phyloP scores from a whole-genome alignment of 2,888 invertebrate species.

The Gortyna flavago region DNA sequence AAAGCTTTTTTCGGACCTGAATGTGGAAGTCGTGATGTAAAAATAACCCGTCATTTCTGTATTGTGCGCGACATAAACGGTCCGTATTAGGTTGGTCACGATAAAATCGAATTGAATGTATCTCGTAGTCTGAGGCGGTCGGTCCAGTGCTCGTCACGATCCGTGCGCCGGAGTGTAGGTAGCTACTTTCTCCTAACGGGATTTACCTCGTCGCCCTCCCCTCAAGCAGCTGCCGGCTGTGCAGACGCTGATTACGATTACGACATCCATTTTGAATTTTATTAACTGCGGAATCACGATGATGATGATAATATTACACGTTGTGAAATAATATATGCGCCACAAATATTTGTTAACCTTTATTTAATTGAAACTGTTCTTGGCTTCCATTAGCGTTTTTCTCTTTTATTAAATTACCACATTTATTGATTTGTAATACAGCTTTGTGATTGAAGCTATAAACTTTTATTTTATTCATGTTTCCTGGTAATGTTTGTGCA shows the following conservation, averaged over 20 bases:
- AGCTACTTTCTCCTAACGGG: slow-evolving; percentile 90
- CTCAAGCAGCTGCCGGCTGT: slow-evolving; percentile 68
- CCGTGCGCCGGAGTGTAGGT: slow-evolving; percentile 83
- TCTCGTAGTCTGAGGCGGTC: slow-evolving; percentile 77
- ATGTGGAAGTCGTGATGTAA: slow-evolving; percentile 67
- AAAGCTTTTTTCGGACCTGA: slow-evolving; percentile 35
- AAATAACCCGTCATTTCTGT: slow-evolving; percentile 63
- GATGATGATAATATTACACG: slow-evolving; percentile 75
- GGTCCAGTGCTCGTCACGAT: slow-evolving; percentile 81
- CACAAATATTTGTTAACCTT: slow-evolving; percentile 69
- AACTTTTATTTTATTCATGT: slow-evolving; percentile 33
- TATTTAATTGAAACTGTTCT: slow-evolving; percentile 66
- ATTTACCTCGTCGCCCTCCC: slow-evolving; percentile 75
- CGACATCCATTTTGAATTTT: slow-evolving; percentile 84
- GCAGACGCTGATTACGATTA: slow-evolving; percentile 80
- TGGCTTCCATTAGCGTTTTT: slow-evolving; percentile 53
- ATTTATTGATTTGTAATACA: slow-evolving; percentile 35
- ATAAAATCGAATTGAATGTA: slow-evolving; percentile 82
- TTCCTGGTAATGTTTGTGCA: slow-evolving; percentile 1
- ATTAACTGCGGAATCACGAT: slow-evolving; percentile 81
- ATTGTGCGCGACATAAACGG: slow-evolving; percentile 69
- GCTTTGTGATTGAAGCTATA: slow-evolving; percentile 26
- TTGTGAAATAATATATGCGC: slow-evolving; percentile 76
- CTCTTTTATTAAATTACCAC: slow-evolving; percentile 54
- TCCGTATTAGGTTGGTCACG: slow-evolving; percentile 71